Conservation (phyloP, 2,888 invertebrate genomes). For the Drosophila hawaiiensis region DNA sequence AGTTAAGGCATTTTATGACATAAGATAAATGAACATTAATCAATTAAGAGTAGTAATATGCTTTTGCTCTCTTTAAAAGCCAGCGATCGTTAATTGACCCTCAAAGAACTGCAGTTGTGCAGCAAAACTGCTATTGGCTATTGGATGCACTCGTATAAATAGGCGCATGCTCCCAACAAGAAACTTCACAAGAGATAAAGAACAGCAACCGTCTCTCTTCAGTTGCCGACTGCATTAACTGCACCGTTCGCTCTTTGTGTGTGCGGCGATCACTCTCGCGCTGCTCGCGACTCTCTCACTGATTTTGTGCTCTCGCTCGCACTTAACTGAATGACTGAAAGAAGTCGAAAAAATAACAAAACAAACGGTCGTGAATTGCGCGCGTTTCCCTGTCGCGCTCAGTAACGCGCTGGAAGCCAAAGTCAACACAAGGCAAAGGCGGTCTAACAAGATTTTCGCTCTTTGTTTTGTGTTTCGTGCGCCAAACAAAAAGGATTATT, state of each 20-base stretch:
- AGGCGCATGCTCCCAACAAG: constrained; percentile 1
- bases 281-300: background rate
- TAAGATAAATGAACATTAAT: too few relatives aligned
- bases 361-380: constrained; percentile 30
- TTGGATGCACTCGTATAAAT: background rate
- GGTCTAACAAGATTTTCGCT: constrained; percentile 42
- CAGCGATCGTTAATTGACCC: background rate
- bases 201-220: background rate
- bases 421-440: constrained; percentile 52
- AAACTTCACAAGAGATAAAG: background rate
- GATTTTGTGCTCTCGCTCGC: background rate
- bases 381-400: constrained; percentile 21
- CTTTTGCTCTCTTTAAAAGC: background rate
- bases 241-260: background rate
- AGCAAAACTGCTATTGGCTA: constrained; percentile 2
- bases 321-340: background rate
- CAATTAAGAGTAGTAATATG: background rate
- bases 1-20: background rate
- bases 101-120: background rate
- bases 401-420: constrained; percentile 48
- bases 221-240: background rate
- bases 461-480: constrained; percentile 16
- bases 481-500: constrained; percentile 40
- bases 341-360: constrained; percentile 30
- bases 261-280: constrained; percentile 15